Base-by-base conservation (phyloP, 1,140 invertebrate genomes). In the Lepidurus couesii region DNA sequence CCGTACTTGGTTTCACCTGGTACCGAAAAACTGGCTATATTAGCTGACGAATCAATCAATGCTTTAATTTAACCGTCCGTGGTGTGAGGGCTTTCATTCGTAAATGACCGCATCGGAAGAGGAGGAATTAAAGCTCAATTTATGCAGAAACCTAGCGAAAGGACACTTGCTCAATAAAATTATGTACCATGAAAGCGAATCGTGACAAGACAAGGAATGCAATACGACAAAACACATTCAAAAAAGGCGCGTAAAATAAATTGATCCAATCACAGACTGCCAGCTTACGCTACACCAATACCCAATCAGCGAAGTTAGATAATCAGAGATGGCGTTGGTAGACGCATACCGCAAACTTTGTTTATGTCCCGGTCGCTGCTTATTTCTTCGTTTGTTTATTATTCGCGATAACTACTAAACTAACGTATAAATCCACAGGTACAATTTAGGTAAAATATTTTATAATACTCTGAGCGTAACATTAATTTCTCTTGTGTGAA, bases 1-100 rank as follows among this genome's bases (percentile, higher is more conserved):
- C n/a, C 53, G 53, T 65, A 21, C 53, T 65, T 65, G 53, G n/a
- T 65, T 65, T 65, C 53, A 65, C 53, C 53, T 65, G 53, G 53
- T 65, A 65, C 53, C 53, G 1, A 9, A 65, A 65, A 16, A 16
- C 16, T 65, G 53, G 4, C 16, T 13, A 7, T 13, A 53, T 1
- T 9, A 13, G 13, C 47, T n/a, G 21, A 13, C 47, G 16, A 21
- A 21, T 13, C 16, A 47, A 65, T 1, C 53, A 13, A 13, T 21
- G 53, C n/a, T 65, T 65, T 21, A 65, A 3, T 10, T 65, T 34
- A 34, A 34, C 34, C 34, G 34, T 34, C 34, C 34, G 34, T 34
- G 34, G 34, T 34, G 34, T 34, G 34, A 34, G 34, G 34, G 34
- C 4, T 34, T 34, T 3, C 34, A 4, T 34, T 34, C 34, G 34